Evolutionary conservation across 2,797 vertebrate species (phyloP), one percentile per base, ranked within the genome.

Genomic region (Danio aesculapii): DNA sequence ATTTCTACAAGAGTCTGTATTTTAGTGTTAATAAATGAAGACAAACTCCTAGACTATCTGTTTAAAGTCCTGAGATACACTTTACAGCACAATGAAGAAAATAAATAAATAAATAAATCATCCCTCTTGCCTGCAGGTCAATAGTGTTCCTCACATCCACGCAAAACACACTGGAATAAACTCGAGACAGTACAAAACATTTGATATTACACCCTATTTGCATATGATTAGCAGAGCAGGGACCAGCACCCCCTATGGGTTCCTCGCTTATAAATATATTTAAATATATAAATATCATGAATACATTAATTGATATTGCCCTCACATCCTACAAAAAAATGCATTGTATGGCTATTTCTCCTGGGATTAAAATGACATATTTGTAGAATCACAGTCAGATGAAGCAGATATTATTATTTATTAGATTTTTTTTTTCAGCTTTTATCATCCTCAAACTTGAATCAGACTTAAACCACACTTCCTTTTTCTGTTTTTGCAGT

Each of bases 271-370:
- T 94, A 93, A 94, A 94, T 94, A 93, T 92, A 94, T 95, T 94
- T 94, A 92, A 94, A 94, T 94, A 93, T 91, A 94, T 95, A 93
- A 93, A 94, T 94, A 92, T 94, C 90, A 94, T 94, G 92, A 94
- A 94, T 94, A 92, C 89, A 92, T 94, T 91, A 92, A 94, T 93
- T 91, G 89, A 83, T 84, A 90, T 84, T 86, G 87, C 64, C 86
- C 87, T 88, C 84, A 83, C 85, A 87, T 88, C 74, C 83, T 84
- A 83, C 76, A 86, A 30, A 30, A 30, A 89, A 90, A 92, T 90
- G 83, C 87, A 86, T 72, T 84, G 80, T 76, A 79, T 74, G 75
- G 63, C 81, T 81, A 81, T 83, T 79, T 88, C 88, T 91, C 90
- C 14, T 1, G 81, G 85, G 89, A 44, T 83, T 79, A 62, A 81